Percentiles rank a stretch among this genome's conserved stretches.
phyloP scores from a whole-genome alignment of 2,888 invertebrate genomes.

The Yponomeuta sedellus region DNA sequence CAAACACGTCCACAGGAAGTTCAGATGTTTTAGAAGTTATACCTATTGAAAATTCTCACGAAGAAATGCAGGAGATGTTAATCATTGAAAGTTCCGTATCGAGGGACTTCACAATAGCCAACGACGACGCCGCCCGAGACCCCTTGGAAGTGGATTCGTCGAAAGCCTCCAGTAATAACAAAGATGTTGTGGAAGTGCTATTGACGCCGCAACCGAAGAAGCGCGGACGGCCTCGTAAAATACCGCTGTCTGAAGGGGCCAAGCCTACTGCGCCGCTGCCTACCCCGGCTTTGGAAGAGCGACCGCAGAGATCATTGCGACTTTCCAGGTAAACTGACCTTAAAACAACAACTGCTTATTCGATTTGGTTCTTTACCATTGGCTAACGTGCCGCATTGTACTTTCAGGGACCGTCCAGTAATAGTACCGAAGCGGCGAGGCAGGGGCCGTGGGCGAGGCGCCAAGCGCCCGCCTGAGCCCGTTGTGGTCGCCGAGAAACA shows the following conservation, averaged over 20 bases:
- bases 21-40: constrained; percentile 45
- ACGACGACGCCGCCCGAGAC: constrained; percentile 57
- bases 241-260: constrained; percentile 54
- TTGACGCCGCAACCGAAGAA: constrained; percentile 63
- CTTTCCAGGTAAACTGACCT: constrained; percentile 50
- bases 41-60: constrained; percentile 45
- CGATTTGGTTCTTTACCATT: neutral
- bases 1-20: constrained; percentile 53
- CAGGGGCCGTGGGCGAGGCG: constrained; percentile 56
- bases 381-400: neutral
- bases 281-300: constrained; percentile 61
- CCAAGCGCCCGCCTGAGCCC: constrained; percentile 31
- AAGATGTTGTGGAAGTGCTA: constrained; percentile 36
- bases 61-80: constrained; percentile 57
- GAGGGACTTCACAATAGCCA: constrained; percentile 45
- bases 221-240: constrained; percentile 65
- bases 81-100: constrained; percentile 67
- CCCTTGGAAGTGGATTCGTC: constrained; percentile 57
- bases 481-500: constrained; percentile 22
- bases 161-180: constrained; percentile 34
- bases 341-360: neutral
- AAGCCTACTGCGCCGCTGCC: constrained; percentile 46
- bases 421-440: constrained; percentile 46
- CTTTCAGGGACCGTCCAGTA: constrained; percentile 58
- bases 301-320: constrained; percentile 64